These are phyloP conservation scores for Chelonoidis abingdonii DNA, from an alignment of 2,113 vertebrate species.

Conservation along the genomic window DNA sequence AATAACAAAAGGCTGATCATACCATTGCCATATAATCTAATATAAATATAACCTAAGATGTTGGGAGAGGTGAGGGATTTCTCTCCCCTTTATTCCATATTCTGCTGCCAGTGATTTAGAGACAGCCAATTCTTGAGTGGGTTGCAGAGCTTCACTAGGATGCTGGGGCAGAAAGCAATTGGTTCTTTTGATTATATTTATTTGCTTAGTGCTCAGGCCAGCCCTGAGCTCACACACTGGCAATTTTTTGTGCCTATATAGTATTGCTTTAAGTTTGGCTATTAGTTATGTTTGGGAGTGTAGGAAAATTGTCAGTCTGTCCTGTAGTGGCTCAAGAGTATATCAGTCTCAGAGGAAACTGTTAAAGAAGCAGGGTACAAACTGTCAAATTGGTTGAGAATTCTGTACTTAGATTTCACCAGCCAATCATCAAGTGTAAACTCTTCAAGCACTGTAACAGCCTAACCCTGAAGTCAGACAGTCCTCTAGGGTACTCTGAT, in stretches of 20 bases:
- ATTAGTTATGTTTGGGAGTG: background rate
- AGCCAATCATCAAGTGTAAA: too few species aligned
- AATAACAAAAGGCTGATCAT: rapidly evolving
- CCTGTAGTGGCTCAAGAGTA: background rate
- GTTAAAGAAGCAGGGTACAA: too few species aligned
- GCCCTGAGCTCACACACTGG: background rate
- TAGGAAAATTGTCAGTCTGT: background rate
- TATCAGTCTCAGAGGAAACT: too few species aligned
- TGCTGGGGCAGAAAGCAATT: background rate
- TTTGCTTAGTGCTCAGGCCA: background rate
- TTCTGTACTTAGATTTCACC: too few species aligned
- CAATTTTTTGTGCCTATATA: background rate
- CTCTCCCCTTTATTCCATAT: background rate
- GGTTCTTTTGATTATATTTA: background rate
- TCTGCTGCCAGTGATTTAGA: background rate
- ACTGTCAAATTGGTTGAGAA: too few species aligned
- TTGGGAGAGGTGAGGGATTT: background rate
- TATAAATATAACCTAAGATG: background rate
- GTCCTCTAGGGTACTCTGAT: too few species aligned
- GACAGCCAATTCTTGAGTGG: background rate
- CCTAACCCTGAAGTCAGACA: too few species aligned
- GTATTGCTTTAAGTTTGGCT: background rate
- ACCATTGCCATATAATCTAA: background rate
- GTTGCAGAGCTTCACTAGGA: background rate
- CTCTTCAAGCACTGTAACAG: too few species aligned